Base-by-base conservation (phyloP, 2,113 vertebrate species). In the Caranx melampygus region DNA sequence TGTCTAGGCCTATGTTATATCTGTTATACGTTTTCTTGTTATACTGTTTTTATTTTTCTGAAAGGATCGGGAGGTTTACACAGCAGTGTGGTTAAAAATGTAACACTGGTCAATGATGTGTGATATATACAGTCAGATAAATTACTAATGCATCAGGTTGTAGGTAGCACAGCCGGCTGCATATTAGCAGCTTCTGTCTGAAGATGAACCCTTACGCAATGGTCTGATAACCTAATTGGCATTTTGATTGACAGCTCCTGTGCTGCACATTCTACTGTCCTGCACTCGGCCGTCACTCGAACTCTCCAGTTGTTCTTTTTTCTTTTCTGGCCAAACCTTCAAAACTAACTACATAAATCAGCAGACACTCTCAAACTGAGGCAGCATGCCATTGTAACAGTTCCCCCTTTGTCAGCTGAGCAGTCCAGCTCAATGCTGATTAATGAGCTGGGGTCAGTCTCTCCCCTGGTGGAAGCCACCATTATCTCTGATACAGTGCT, bases 401-500 rank as follows among this genome's bases (percentile, higher is more conserved):
- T 79, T 82, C 78, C 79, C 79, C 75, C 51, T 86, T 80, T 84
- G 88, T 87, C 76, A 81, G 78, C 77, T 44, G 71, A 82, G 73
- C 49, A 11, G 75, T 80, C 52, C 63, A 15, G 72, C 84, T 91
- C 91, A 93, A 92, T 90, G 81, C 87, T 91, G 92, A 93, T 93
- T 92, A 93, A 94, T 92, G 88, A 87, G 76, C 85, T 51, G 61
- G 78, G 91, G 87, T 91, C 84, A 79, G 82, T 79, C 71, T 72
- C 73, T 76, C 79, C 81, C 77, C 78, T 55, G 69, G 71, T 89
- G 86, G 84, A 89, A 77, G 76, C 51, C 20, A 59, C 82, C 78
- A 90, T 94, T 89, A 91, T 90, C 74, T 82, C 44, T 40, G n/a
- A 81, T 71, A 60, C 75, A 73, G 84, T 37, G 70, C 77, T 74